Evolutionary conservation across 2,888 invertebrate genomes (phyloP).

Genomic region (Drosophila paramelanica): DNA sequence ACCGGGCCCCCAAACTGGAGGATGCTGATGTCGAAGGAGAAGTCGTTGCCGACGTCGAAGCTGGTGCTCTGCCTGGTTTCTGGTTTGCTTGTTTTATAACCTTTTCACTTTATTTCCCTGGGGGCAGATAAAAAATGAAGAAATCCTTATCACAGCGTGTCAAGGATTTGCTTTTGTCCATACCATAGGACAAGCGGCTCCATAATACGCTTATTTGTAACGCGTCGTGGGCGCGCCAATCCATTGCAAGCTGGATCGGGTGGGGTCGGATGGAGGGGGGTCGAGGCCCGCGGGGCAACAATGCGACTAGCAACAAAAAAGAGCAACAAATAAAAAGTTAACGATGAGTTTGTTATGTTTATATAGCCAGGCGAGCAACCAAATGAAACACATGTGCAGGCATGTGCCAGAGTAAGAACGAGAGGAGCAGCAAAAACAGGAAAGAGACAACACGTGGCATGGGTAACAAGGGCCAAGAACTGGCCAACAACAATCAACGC

Average conservation of each 20-base stretch:
- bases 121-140: conserved; percentile 83
- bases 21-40: conserved; percentile 10
- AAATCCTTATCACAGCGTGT: conserved; percentile 83
- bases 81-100: conserved; percentile 81
- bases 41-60: conserved; percentile 13
- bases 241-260: conserved; percentile 12
- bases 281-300: conserved; percentile 48
- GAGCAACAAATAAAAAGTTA: conserved; percentile 82
- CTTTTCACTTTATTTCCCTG: conserved; percentile 83
- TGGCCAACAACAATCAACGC: conserved; percentile 73
- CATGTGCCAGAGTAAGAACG: conserved; percentile 5
- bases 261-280: conserved; percentile 3
- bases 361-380: conserved; percentile 68
- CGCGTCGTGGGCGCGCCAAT: conserved; percentile 68
- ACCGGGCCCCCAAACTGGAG: conserved; percentile 1
- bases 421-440: not conserved
- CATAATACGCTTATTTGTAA: conserved; percentile 82
- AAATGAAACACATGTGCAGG: conserved; percentile 70
- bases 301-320: conserved; percentile 68
- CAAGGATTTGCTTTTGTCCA: conserved; percentile 82
- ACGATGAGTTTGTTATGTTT: conserved; percentile 81
- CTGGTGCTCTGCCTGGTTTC: conserved; percentile 23
- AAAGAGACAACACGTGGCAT: too few species aligned
- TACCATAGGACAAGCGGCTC: conserved; percentile 71
- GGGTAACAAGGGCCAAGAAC: conserved; percentile 3